Base-by-base conservation (phyloP, 1,140 invertebrate species). In the Bicyclus anynana region DNA sequence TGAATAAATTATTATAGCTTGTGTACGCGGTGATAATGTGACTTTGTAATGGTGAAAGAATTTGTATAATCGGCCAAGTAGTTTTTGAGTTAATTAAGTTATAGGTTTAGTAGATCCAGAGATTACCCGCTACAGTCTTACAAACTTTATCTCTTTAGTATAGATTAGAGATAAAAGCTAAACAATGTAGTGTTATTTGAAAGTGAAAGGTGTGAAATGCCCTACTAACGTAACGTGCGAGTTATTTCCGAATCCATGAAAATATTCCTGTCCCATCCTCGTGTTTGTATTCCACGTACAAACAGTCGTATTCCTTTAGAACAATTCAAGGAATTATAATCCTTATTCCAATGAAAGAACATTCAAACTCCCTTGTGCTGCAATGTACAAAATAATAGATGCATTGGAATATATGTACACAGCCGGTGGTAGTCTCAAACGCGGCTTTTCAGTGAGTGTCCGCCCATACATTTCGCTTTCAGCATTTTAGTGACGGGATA, bases 181-280 rank as follows among this genome's bases (percentile, higher is more conserved):
- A 16, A 40, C 17, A 40, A 40, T 13, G 37, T 7, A 40, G 16
- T 17, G 0, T 33, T 33, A 33, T 7, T 12, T 6, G 13, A 38
- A 38, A 38, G 16, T 5, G 2, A 44, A 44, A 44, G 40, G 40
- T 20, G 40, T 44, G 1, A 44, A 44, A 16, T 38, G 13, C 16
- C 6, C 37, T 38, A 38, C 17, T 16, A 44, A 2, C 40, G 52
- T 42, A 54, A 40, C 48, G 53, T 23, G 47, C 53, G 58, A 35
- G 62, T 67, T 79, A 79, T 79, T 79, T 77, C 69, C 69, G 72
- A 71, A 66, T 5, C 61, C 64, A 65, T 70, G 48, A 74, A 69
- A 74, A 74, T 74, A 79, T 74, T 79, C 61, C 62, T 74, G 73
- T 72, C 75, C 63, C 73, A 67, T 69, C 40, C 40, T 56, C 29